Evolutionary conservation across 2,113 vertebrate genomes (phyloP).

Genomic region (Andinoacara biseriatus): DNA sequence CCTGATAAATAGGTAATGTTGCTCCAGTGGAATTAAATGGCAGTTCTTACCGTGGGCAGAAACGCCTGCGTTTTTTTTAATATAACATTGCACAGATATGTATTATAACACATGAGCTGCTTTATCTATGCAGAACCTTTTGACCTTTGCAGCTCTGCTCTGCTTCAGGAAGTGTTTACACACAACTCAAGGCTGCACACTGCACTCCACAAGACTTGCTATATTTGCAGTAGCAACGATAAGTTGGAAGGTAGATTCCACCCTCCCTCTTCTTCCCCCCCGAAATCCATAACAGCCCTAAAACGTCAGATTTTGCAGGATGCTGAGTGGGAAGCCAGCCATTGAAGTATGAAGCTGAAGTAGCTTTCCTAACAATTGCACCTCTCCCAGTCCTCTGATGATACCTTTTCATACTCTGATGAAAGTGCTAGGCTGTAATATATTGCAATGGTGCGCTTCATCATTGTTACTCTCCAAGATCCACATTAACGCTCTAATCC

Average conservation of each 20-base stretch:
- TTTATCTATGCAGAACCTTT: not conserved
- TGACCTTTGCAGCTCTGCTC: not conserved
- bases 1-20: not conserved
- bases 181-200: conserved; percentile 18
- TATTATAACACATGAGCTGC: not conserved
- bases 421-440: not conserved
- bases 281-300: not conserved
- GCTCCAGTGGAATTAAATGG: not conserved
- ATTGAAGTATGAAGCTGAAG: conserved; percentile 13
- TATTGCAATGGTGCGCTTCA: not conserved
- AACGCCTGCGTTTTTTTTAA: not conserved
- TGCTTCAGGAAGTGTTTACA: conserved; percentile 22
- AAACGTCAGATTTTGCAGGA: conserved; percentile 26
- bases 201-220: not conserved
- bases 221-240: conserved; percentile 2
- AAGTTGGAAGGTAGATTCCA: not conserved
- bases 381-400: conserved; percentile 27
- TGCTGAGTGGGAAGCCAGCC: conserved; percentile 9
- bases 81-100: not conserved
- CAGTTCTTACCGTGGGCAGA: not conserved
- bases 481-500: conserved; percentile 35
- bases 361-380: conserved; percentile 8
- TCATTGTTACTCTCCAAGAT: conserved; percentile 25
- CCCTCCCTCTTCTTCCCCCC: too few relatives aligned
- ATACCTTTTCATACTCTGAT: conserved; percentile 32